Percentiles rank a stretch among this genome's conserved stretches.
phyloP scores from a whole-genome alignment of 2,888 invertebrate species.

The Taphrorychus bicolor region DNA sequence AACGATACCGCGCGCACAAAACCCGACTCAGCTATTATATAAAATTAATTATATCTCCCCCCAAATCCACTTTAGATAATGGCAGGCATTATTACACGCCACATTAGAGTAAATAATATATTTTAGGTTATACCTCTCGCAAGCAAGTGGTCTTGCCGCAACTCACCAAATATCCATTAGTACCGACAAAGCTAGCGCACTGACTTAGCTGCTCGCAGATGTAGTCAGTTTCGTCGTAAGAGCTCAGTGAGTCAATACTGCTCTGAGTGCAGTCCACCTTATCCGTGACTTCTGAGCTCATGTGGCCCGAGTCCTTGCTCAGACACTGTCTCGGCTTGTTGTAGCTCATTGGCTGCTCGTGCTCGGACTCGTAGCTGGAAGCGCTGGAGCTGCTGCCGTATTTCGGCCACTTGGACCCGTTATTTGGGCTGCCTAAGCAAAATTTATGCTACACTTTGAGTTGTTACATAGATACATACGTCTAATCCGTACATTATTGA shows the following conservation, averaged over 20 bases:
- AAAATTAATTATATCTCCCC: too few species aligned
- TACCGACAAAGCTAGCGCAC: slow-evolving; percentile 47
- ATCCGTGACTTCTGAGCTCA: slow-evolving; percentile 55
- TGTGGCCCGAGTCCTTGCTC: slow-evolving; percentile 59
- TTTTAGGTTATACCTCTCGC: too few species aligned
- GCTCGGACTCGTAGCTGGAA: slow-evolving; percentile 58
- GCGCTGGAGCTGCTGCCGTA: slow-evolving; percentile 58
- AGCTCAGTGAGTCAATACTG: slow-evolving; percentile 58
- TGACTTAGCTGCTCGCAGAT: slow-evolving; percentile 56
- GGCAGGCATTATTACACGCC: background rate
- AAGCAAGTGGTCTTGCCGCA: too few species aligned
- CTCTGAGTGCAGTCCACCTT: slow-evolving; percentile 58
- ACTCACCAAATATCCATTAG: slow-evolving; percentile 52
- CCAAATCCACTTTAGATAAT: slow-evolving; percentile 2
- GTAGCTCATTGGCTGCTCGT: slow-evolving; percentile 43
- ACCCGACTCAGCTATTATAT: background rate
- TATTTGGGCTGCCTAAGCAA: slow-evolving; percentile 34
- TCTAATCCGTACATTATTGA: too few species aligned
- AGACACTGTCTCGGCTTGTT: slow-evolving; percentile 46
- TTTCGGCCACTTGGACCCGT: slow-evolving; percentile 44
- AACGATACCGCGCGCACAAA: background rate
- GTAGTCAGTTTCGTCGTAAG: slow-evolving; percentile 59
- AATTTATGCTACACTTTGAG: background rate
- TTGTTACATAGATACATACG: too few species aligned
- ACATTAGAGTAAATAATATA: background rate